phyloP scores from a whole-genome alignment of 2,113 vertebrate genomes.

The Podilymbus podiceps region DNA sequence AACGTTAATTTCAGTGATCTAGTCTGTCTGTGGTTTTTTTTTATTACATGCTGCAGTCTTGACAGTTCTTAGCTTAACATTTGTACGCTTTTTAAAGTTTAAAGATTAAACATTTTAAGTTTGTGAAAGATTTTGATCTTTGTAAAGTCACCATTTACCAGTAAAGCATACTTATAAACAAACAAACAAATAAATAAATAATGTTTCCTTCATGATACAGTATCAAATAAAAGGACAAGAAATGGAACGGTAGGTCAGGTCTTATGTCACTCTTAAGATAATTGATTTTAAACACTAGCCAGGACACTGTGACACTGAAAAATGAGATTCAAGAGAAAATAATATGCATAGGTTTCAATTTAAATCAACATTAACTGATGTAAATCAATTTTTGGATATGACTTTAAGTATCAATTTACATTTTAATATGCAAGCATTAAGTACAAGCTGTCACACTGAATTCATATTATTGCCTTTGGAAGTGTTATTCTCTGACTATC shows the following conservation, averaged over 20 bases:
- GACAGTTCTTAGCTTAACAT: not conserved
- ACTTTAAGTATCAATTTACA: not conserved
- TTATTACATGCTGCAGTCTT: not conserved
- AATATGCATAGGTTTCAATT: not conserved
- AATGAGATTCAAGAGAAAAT: not conserved
- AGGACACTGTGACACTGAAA: not conserved
- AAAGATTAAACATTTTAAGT: not conserved
- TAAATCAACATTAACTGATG: not conserved
- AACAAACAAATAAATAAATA: not conserved
- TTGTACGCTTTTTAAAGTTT: not conserved
- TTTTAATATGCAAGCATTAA: not conserved
- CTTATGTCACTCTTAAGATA: not conserved
- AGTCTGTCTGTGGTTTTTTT: not conserved
- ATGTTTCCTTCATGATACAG: not conserved
- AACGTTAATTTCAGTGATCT: not conserved
- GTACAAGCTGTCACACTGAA: not conserved
- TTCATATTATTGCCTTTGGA: not conserved
- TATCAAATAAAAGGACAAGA: not conserved
- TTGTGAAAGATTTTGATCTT: not conserved
- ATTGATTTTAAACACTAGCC: not conserved
- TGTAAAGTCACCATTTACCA: not conserved
- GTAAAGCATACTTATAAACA: not conserved
- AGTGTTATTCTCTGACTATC: not conserved
- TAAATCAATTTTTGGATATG: not conserved
- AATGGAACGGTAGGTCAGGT: not conserved